A percentile compares a stretch with the other conserved stretches of the same genome.
These are phyloP conservation scores for Eulithis testata DNA, from an alignment of 2,888 invertebrate species.

Conservation along the genomic window DNA sequence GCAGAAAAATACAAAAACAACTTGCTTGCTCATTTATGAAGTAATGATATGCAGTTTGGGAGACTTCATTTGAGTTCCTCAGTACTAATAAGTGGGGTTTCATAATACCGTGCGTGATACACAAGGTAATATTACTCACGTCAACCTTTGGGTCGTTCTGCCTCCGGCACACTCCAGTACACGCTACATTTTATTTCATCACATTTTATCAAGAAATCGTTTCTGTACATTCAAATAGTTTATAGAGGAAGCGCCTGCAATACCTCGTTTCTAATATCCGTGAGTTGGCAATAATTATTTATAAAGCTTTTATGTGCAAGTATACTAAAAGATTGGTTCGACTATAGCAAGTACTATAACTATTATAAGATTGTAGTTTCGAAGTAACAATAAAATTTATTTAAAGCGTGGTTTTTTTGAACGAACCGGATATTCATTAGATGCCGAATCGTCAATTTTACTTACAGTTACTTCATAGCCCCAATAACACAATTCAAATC, in stretches of 20 bases:
- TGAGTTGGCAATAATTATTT: too few relatives aligned
- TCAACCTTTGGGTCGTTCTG: not conserved
- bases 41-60: too few relatives aligned
- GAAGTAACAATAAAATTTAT: too few relatives aligned
- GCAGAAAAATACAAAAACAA: too few relatives aligned
- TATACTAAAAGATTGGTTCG: too few relatives aligned
- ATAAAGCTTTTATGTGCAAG: too few relatives aligned
- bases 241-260: not conserved
- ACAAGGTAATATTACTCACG: not conserved
- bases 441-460: not conserved
- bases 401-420: too few relatives aligned
- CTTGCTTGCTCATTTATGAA: too few relatives aligned
- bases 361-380: too few relatives aligned
- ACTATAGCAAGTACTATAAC: too few relatives aligned
- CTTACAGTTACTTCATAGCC: not conserved
- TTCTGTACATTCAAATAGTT: not conserved
- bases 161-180: slow-evolving; percentile 10
- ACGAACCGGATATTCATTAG: not conserved
- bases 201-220: not conserved
- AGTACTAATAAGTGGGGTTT: not conserved
- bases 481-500: slow-evolving; percentile 14
- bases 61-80: too few relatives aligned
- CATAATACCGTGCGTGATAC: slow-evolving; percentile 10
- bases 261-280: too few relatives aligned
- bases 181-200: not conserved